A percentile compares a stretch with the other conserved stretches of the same genome.
Conservation (phyloP, 2,888 invertebrate genomes). For the Nasonovia ribisnigri region DNA sequence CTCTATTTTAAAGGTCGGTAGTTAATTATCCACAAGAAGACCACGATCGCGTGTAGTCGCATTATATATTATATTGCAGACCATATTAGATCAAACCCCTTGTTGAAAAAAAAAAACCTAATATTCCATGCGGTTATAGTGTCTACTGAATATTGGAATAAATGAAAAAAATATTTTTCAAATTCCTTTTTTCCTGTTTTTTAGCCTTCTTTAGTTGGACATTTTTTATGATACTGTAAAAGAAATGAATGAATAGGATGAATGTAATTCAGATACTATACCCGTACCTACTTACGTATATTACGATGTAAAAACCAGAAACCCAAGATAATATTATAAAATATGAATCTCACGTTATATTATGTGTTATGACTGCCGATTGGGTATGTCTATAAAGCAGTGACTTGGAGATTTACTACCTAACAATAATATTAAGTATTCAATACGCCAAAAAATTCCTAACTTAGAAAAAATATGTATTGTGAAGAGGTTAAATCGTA, state of each 20-base stretch:
- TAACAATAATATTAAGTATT: background rate
- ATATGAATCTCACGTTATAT: conserved; percentile 46
- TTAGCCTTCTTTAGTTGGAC: background rate
- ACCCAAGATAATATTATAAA: background rate
- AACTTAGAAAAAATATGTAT: too few species aligned
- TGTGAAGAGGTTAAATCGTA: too few species aligned
- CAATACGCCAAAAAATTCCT: background rate
- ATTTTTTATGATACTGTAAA: conserved; percentile 17
- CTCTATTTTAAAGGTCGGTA: background rate
- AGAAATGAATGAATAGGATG: background rate
- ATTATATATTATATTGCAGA: background rate
- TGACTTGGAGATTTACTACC: background rate
- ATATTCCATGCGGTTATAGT: background rate
- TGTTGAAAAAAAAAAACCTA: background rate
- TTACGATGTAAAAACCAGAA: background rate
- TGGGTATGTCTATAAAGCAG: background rate
- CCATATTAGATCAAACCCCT: background rate
- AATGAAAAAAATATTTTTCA: background rate
- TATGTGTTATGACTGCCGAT: background rate
- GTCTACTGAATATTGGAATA: conserved; percentile 3
- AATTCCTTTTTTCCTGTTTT: conserved; percentile 23
- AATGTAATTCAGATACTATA: conserved; percentile 8
- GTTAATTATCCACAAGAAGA: background rate
- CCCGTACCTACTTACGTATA: too few species aligned
- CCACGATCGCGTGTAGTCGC: background rate